phyloP scores from a whole-genome alignment of 2,113 vertebrate species.

The Siniperca chuatsi region DNA sequence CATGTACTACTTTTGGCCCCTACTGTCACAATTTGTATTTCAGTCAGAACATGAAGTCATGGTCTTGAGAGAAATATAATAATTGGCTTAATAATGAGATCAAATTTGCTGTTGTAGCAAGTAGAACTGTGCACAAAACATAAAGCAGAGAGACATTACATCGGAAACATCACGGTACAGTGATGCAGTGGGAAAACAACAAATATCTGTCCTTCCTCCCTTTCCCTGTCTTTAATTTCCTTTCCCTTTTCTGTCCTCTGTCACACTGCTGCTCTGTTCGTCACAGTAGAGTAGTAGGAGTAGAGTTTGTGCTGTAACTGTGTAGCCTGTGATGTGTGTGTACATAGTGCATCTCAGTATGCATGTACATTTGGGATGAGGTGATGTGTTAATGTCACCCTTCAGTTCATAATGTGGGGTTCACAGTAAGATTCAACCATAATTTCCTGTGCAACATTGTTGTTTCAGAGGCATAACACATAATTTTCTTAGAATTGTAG shows the following conservation, averaged over 20 bases:
- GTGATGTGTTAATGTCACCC: neutral
- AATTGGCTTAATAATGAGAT: neutral
- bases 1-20: neutral
- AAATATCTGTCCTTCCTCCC: conserved; percentile 57
- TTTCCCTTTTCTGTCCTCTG: conserved; percentile 10
- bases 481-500: neutral
- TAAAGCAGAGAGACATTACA: neutral
- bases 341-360: neutral
- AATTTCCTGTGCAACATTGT: neutral
- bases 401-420: neutral
- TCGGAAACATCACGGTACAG: neutral
- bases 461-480: neutral
- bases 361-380: neutral
- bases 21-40: too few relatives aligned
- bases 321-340: neutral
- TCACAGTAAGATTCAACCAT: neutral
- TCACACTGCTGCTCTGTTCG: neutral
- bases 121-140: neutral
- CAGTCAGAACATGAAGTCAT: neutral
- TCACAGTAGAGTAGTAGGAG: neutral
- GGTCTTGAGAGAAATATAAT: neutral
- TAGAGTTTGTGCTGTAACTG: neutral
- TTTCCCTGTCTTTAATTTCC: conserved; percentile 48
- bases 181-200: conserved; percentile 10
- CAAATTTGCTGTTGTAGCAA: neutral